Percentiles rank a stretch among this genome's conserved stretches.
phyloP scores from a whole-genome alignment of 2,888 invertebrate genomes.

The Gastrophysa polygoni region DNA sequence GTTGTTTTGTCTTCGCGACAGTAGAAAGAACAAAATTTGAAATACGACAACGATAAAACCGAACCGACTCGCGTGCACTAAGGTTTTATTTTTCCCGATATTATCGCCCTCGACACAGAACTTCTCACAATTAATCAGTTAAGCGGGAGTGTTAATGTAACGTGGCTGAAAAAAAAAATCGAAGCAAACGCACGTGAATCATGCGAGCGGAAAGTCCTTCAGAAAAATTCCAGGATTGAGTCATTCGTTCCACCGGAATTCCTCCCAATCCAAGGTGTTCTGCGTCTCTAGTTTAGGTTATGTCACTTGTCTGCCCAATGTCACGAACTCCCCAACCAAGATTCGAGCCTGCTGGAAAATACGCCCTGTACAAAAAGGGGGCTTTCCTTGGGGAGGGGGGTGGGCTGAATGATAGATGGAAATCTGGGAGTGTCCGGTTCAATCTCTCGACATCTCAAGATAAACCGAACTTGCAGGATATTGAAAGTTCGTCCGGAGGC shows the following conservation, averaged over 20 bases:
- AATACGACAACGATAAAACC: conserved; percentile 7
- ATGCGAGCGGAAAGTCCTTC: background rate
- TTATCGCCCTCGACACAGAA: background rate
- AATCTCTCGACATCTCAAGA: background rate
- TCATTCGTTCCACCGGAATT: too few species aligned
- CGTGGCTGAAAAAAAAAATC: background rate
- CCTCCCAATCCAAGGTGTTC: too few species aligned
- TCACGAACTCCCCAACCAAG: too few species aligned
- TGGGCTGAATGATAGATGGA: background rate
- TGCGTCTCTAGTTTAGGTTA: too few species aligned
- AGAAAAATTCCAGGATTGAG: too few species aligned
- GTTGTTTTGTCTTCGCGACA: too few species aligned
- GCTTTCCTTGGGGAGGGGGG: too few species aligned
- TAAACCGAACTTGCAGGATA: background rate
- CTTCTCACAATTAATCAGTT: conserved; percentile 11
- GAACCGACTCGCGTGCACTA: background rate
- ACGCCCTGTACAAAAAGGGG: too few species aligned
- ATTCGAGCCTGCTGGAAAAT: too few species aligned
- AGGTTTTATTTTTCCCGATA: conserved; percentile 5
- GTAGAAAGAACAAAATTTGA: conserved; percentile 3
- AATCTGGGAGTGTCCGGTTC: background rate
- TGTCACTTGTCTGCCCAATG: too few species aligned
- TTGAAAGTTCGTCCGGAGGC: conserved; percentile 9
- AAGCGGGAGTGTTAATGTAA: background rate
- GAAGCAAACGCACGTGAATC: background rate